Evolutionary conservation across 2,113 vertebrate genomes (phyloP), one percentile per base, ranked within the genome.

Genomic region (Erythrocercus mccallii): DNA sequence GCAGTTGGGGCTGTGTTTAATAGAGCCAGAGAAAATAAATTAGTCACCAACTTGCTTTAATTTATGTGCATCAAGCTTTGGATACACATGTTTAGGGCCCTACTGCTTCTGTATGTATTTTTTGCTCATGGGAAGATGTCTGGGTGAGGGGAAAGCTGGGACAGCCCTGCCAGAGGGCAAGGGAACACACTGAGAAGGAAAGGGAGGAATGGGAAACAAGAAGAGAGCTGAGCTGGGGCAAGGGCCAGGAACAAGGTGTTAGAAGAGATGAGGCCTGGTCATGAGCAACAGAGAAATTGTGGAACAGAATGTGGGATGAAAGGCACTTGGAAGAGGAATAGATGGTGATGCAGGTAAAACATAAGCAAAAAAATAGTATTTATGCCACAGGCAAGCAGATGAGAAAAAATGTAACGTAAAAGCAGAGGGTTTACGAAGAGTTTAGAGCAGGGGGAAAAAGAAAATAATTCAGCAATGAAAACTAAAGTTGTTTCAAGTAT

Each of bases 11-110:
- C 68, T 95, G 88, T 88, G 72, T 78, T 94, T 92, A 92, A 94
- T 94, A 86, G 92, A 95, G 74, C 66, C 64, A 38, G 72, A 88
- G 64, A 96, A 95, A 95, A 94, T 93, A 93, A 93, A 92, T 90
- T 47, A 96, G 14, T 93, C 76, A 71, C 62, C 85, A 83, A 84
- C 56, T 94, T 89, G 61, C 61, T 94, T 94, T 95, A 90, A 90
- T 96, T 96, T 93, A 90, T 68, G 48, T 68, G 44, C n/a, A 51
- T 90, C 56, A 42, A 77, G 71, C 85, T 92, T 93, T 94, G 86
- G 68, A 68, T 81, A 88, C 72, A 33, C 38, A 44, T 47, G 54
- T 90, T 33, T 23, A 69, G 33, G 54, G 25, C 38, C 54, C 37
- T n/a, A 73, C 25, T 54, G 50, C 71, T 80, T 72, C 90, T 7